Evolutionary conservation across 1,140 invertebrate genomes (phyloP).

Genomic region (Bombus superbus): DNA sequence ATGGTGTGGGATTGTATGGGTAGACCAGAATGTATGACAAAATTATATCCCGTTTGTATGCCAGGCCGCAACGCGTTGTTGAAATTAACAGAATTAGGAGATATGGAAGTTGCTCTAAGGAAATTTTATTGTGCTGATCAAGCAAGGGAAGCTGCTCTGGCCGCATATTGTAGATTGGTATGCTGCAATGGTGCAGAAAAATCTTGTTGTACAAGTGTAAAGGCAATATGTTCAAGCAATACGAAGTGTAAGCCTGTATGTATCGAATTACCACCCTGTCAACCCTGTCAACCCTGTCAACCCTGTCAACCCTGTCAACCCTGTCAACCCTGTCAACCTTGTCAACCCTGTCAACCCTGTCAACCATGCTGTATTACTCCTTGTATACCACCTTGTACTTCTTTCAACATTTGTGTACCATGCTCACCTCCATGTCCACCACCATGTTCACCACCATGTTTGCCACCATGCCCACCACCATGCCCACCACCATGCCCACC

Average conservation of each 20-base stretch:
- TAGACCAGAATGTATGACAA: conserved; percentile 86
- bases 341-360: background rate
- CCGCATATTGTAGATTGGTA: conserved; percentile 73
- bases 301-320: background rate
- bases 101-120: conserved; percentile 67
- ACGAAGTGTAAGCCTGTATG: background rate
- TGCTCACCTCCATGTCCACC: no score
- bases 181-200: conserved; percentile 46
- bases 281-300: conserved; percentile 34
- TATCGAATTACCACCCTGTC: background rate
- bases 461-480: background rate
- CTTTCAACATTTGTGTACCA: no score
- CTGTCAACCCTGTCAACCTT: background rate
- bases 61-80: conserved; percentile 82
- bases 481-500: background rate
- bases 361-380: background rate
- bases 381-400: no score
- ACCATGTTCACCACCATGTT: no score
- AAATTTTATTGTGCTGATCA: conserved; percentile 74
- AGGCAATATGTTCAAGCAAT: background rate
- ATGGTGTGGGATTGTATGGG: conserved; percentile 87
- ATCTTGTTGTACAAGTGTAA: background rate
- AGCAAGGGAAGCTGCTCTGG: conserved; percentile 69
- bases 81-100: conserved; percentile 77
- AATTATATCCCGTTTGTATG: conserved; percentile 86